Conservation (phyloP, 2,113 vertebrate genomes). For the Pimephales promelas region DNA sequence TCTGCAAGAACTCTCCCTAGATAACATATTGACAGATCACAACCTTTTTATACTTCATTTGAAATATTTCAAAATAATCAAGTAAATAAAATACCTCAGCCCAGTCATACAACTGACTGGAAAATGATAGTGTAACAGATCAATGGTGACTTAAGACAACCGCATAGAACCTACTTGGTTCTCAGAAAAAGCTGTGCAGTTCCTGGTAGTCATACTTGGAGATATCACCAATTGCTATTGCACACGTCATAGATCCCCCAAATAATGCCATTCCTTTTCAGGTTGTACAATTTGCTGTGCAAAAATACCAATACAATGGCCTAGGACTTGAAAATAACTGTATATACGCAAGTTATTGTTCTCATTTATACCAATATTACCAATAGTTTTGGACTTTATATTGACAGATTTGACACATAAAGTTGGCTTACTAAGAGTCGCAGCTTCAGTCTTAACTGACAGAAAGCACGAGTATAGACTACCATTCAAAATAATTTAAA, state of each 20-base stretch:
- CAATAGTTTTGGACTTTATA: neutral
- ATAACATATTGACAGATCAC: neutral
- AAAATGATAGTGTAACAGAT: neutral
- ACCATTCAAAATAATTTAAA: no score
- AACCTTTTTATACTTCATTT: neutral
- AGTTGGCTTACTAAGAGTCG: neutral
- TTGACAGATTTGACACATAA: neutral
- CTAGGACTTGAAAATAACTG: no score
- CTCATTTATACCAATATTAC: no score
- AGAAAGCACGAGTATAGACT: neutral
- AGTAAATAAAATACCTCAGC: neutral
- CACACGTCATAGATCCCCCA: neutral
- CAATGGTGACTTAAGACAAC: conserved; percentile 3
- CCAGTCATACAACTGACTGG: no score
- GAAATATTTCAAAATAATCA: neutral
- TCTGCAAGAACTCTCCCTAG: neutral
- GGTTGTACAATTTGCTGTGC: neutral
- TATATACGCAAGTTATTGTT: no score
- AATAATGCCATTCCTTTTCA: neutral
- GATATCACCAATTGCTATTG: neutral
- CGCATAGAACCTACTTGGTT: neutral
- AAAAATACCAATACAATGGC: neutral
- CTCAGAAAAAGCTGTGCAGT: neutral
- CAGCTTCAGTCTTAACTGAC: neutral
- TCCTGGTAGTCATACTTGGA: neutral